A percentile compares a stretch with the other conserved stretches of the same genome.
Evolutionary conservation across 2,888 invertebrate genomes (phyloP).

Genomic region (Harpalus rubripes): DNA sequence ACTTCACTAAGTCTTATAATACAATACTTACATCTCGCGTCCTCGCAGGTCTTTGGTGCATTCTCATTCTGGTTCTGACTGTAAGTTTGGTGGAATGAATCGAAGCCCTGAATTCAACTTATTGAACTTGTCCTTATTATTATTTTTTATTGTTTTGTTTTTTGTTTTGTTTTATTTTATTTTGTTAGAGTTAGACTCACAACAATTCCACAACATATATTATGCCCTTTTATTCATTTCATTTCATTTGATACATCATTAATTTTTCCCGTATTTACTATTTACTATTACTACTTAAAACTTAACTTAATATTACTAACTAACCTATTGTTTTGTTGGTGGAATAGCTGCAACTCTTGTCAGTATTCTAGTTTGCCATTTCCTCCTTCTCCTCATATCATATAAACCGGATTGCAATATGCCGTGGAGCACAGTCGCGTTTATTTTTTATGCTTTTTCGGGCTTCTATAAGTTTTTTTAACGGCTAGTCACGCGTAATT

Average conservation of each 20-base stretch:
- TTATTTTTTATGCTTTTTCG: constrained; percentile 66
- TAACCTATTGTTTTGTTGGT: constrained; percentile 62
- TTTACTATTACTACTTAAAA: constrained; percentile 28
- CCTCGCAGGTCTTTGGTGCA: constrained; percentile 65
- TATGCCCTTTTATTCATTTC: constrained; percentile 31
- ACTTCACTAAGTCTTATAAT: constrained; percentile 55
- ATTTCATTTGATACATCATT: constrained; percentile 47
- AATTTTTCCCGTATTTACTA: constrained; percentile 51
- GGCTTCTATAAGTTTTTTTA: constrained; percentile 66
- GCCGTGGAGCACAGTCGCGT: constrained; percentile 65
- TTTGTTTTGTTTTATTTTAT: too few relatives aligned
- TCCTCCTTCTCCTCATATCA: constrained; percentile 66
- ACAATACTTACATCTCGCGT: constrained; percentile 63
- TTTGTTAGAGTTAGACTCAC: too few relatives aligned
- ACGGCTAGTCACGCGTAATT: constrained; percentile 76
- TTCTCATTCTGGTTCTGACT: constrained; percentile 65
- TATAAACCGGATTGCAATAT: constrained; percentile 67
- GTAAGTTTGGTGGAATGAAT: constrained; percentile 65
- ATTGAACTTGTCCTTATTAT: constrained; percentile 34
- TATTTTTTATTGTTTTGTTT: too few relatives aligned
- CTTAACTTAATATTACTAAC: constrained; percentile 14
- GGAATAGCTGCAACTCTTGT: constrained; percentile 62
- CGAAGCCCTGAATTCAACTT: constrained; percentile 51
- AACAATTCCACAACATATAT: constrained; percentile 52
- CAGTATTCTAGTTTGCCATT: constrained; percentile 59